Evolutionary conservation across 2,797 vertebrate species (phyloP).

Genomic region (Erithacus rubecula): DNA sequence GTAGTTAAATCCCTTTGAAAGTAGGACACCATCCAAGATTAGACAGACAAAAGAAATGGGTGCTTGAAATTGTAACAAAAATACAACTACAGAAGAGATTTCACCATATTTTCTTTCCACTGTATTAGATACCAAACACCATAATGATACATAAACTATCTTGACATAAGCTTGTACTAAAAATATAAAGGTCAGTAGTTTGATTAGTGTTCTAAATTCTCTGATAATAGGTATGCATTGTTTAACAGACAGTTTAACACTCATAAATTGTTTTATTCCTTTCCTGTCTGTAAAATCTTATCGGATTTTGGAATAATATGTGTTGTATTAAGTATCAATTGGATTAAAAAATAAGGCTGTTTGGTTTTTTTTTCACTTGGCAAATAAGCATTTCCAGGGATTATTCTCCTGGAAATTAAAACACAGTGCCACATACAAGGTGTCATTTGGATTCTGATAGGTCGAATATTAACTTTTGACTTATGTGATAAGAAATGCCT

Average conservation of each 20-base stretch:
- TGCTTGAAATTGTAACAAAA: neutral
- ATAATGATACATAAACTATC: neutral
- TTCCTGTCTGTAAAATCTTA: neutral
- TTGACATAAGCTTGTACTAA: neutral
- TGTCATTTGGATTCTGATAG: neutral
- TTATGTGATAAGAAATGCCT: neutral
- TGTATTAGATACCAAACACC: neutral
- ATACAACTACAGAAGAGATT: neutral
- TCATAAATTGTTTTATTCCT: neutral
- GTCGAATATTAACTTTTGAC: neutral
- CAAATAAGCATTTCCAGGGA: neutral
- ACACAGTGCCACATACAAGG: neutral
- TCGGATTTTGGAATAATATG: neutral
- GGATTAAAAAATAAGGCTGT: neutral
- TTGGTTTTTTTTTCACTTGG: neutral
- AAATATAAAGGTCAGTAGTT: neutral
- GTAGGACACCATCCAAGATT: neutral
- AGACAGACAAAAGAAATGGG: neutral
- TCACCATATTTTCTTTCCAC: neutral
- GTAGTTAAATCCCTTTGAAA: neutral
- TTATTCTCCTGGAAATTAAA: neutral
- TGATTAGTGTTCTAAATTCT: neutral
- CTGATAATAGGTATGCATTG: accelerated
- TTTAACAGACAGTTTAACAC: neutral
- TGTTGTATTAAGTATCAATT: neutral